A percentile compares a stretch with the other conserved stretches of the same genome.
Conservation (phyloP, 2,888 invertebrate genomes). For the Tethea ocularis region DNA sequence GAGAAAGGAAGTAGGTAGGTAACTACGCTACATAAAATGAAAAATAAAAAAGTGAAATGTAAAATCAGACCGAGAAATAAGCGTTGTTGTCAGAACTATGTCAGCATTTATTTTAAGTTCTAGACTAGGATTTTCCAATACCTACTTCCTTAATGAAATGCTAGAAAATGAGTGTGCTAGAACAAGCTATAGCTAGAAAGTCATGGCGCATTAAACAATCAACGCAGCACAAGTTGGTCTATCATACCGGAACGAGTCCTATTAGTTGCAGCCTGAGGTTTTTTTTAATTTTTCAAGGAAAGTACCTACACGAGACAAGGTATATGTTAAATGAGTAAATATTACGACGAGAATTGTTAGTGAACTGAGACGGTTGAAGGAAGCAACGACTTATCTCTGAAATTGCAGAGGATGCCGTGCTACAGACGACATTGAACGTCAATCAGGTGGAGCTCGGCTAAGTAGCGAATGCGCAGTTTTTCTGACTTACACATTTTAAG, state of each 20-base stretch:
- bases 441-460: slow-evolving; percentile 60
- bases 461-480: slow-evolving; percentile 51
- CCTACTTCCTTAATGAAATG: too few species aligned
- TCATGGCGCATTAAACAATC: too few species aligned
- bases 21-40: slow-evolving; percentile 19
- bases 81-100: slow-evolving; percentile 38
- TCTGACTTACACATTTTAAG: slow-evolving; percentile 15
- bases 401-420: slow-evolving; percentile 74
- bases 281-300: background rate
- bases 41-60: slow-evolving; percentile 43
- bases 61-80: slow-evolving; percentile 52
- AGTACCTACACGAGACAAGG: too few species aligned
- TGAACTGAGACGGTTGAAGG: slow-evolving; percentile 48
- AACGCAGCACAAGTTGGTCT: too few species aligned
- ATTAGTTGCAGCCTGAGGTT: too few species aligned
- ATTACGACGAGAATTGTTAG: slow-evolving; percentile 31
- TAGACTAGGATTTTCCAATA: background rate
- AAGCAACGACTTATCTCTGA: slow-evolving; percentile 74
- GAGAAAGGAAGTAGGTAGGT: too few species aligned
- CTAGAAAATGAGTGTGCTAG: too few species aligned
- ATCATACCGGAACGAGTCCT: too few species aligned
- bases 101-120: slow-evolving; percentile 9
- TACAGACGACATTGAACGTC: slow-evolving; percentile 76
- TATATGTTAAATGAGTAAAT: slow-evolving; percentile 9
- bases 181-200: too few species aligned